A percentile compares a stretch with the other conserved stretches of the same genome.
phyloP scores from a whole-genome alignment of 2,888 invertebrate species.

The Parelbella ahira region DNA sequence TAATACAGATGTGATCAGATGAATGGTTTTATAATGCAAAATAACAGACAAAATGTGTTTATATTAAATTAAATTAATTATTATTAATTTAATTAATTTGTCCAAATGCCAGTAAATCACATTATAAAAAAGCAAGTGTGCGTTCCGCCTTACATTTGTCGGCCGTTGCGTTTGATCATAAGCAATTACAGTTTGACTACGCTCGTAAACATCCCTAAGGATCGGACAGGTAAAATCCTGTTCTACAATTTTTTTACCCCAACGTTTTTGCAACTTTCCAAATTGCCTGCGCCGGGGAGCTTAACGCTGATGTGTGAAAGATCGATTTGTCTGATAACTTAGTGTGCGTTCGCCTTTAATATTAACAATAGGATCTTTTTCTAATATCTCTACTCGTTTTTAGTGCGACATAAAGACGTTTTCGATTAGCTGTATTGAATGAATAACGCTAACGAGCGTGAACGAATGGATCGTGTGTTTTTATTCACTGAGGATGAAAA shows the following conservation, averaged over 20 bases:
- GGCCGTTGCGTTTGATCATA: conserved; percentile 68
- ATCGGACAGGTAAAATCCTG: conserved; percentile 63
- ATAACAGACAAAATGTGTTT: too few species aligned
- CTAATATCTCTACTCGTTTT: too few species aligned
- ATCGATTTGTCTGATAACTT: conserved; percentile 8
- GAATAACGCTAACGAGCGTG: too few species aligned
- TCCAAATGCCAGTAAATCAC: conserved; percentile 1
- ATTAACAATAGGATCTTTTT: background rate
- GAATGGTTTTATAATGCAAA: too few species aligned
- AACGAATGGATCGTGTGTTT: too few species aligned
- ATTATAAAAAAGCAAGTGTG: conserved; percentile 26
- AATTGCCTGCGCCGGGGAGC: conserved; percentile 26
- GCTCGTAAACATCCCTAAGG: conserved; percentile 65
- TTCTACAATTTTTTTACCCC: conserved; percentile 44
- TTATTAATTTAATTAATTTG: too few species aligned
- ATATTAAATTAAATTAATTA: too few species aligned
- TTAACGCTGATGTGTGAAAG: conserved; percentile 16
- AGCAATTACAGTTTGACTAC: conserved; percentile 73
- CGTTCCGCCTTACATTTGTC: conserved; percentile 37
- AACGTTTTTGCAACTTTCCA: conserved; percentile 14
- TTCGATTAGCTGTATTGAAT: too few species aligned
- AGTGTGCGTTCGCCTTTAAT: background rate
- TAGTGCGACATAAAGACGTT: too few species aligned
- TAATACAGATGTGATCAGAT: too few species aligned
- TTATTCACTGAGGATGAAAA: too few species aligned